Conservation (phyloP, 2,888 invertebrate genomes). For the Papilio protenor region DNA sequence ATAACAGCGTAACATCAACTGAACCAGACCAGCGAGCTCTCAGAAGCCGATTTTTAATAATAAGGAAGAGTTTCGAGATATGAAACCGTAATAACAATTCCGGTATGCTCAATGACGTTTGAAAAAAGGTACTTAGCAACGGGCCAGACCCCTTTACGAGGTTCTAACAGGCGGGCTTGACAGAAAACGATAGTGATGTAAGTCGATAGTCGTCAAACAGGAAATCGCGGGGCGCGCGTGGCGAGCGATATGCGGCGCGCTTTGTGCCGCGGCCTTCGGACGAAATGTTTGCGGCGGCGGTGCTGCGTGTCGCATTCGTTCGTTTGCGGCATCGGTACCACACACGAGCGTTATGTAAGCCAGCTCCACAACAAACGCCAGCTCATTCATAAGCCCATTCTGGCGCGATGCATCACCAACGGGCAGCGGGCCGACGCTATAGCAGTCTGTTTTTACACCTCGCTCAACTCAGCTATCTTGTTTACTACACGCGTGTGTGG, state of each 20-base stretch:
- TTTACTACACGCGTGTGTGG: slow-evolving; percentile 58
- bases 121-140: slow-evolving; percentile 75
- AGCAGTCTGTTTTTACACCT: slow-evolving; percentile 41
- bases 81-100: slow-evolving; percentile 75
- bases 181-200: slow-evolving; percentile 84
- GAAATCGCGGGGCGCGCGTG: slow-evolving; percentile 81
- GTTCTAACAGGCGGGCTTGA: slow-evolving; percentile 76
- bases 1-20: slow-evolving; percentile 58
- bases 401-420: slow-evolving; percentile 61
- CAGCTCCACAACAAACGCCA: slow-evolving; percentile 70
- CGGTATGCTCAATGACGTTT: slow-evolving; percentile 75
- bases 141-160: slow-evolving; percentile 77
- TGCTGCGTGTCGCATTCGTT: slow-evolving; percentile 51
- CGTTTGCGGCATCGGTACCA: slow-evolving; percentile 50
- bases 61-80: slow-evolving; percentile 71
- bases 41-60: slow-evolving; percentile 66
- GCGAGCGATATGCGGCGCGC: slow-evolving; percentile 73
- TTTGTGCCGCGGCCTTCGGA: slow-evolving; percentile 77
- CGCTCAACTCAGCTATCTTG: slow-evolving; percentile 52
- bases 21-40: slow-evolving; percentile 57
- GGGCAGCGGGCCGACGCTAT: slow-evolving; percentile 48
- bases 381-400: slow-evolving; percentile 76
- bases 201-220: slow-evolving; percentile 84
- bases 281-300: slow-evolving; percentile 72
- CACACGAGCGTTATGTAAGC: slow-evolving; percentile 75